Base-by-base conservation (phyloP, 2,113 vertebrate genomes). In the Callithrix jacchus region DNA sequence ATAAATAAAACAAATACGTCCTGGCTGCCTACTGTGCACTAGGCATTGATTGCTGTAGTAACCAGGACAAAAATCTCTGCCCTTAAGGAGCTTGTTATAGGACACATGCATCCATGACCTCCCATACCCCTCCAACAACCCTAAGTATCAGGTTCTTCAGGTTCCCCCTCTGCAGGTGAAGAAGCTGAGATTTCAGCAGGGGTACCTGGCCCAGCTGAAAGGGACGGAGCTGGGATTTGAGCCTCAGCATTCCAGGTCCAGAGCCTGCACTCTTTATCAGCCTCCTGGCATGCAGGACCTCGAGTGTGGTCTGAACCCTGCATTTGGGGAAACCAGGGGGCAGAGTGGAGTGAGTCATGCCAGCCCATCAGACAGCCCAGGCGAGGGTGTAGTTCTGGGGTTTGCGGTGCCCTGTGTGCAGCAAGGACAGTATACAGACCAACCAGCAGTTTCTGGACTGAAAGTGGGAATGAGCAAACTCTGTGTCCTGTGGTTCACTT, bases 131-230 rank as follows among this genome's bases (percentile, higher is more conserved):
- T 84, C 49, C 27, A 76, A 47, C 13, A 85, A 58, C 10, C 13
- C 37, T 77, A 42, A n/a, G 30, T 61, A 6, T 73, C 42, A 58
- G 66, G 56, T 45, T 54, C 47, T 68, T 88, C 7, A 1, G 16
- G 87, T 47, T 86, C 47, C 68, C 76, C 47, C 64, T 79, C 35
- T 74, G 25, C 37, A 66, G 42, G 71, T 91, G 64, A 81, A 81
- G 89, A 91, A 91, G 79, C 32, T 25, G n/a, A 91, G 71, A 61
- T 94, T 77, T 83, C 80, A 35, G n/a, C 42, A 68, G 85, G 56
- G 77, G 20, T 84, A 71, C 54, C 47, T 18, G 27, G 45, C 32
- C 45, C 49, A 25, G 30, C 68, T 73, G 64, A 45, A 49, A 58
- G 27, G 77, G 25, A 30, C 17, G 54, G 70, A 74, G 37, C 32